A percentile compares a stretch with the other conserved stretches of the same genome.
These are phyloP conservation scores for Gephyroberyx darwinii DNA, from an alignment of 2,797 vertebrate genomes.

Conservation along the genomic window DNA sequence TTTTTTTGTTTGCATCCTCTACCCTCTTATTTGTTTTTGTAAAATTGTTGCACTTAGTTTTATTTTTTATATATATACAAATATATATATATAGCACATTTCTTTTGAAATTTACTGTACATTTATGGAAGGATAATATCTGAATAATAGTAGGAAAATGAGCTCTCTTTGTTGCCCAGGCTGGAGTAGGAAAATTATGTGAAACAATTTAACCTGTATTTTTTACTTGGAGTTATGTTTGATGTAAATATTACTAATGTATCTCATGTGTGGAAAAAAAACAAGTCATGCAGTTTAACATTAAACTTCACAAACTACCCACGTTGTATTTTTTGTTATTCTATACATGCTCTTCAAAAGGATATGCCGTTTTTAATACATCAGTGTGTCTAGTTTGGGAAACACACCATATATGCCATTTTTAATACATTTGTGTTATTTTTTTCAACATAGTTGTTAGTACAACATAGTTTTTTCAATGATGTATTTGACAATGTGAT, in stretches of 20 bases:
- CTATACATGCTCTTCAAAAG: neutral
- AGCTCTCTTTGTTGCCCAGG: slow-evolving; percentile 56
- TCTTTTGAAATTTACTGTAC: slow-evolving; percentile 61
- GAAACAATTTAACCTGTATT: slow-evolving; percentile 63
- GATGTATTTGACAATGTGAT: no score
- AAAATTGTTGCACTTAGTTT: slow-evolving; percentile 64
- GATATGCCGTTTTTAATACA: no score
- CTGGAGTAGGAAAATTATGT: slow-evolving; percentile 61
- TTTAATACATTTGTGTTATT: neutral
- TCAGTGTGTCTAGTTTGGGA: no score
- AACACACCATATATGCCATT: no score
- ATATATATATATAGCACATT: slow-evolving; percentile 60
- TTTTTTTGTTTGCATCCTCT: slow-evolving; percentile 60
- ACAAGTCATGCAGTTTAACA: slow-evolving; percentile 78
- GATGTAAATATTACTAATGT: slow-evolving; percentile 82
- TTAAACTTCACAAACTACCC: slow-evolving; percentile 82
- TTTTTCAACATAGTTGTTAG: neutral
- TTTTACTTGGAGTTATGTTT: slow-evolving; percentile 70
- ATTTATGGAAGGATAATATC: slow-evolving; percentile 70
- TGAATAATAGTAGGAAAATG: slow-evolving; percentile 50
- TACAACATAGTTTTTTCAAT: no score
- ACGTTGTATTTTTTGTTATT: slow-evolving; percentile 23
- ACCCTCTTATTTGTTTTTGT: slow-evolving; percentile 69
- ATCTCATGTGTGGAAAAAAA: slow-evolving; percentile 75
- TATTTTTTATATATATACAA: slow-evolving; percentile 64